A percentile compares a stretch with the other conserved stretches of the same genome.
Evolutionary conservation across 2,113 vertebrate genomes (phyloP).

Genomic region (Istiophorus platypterus): DNA sequence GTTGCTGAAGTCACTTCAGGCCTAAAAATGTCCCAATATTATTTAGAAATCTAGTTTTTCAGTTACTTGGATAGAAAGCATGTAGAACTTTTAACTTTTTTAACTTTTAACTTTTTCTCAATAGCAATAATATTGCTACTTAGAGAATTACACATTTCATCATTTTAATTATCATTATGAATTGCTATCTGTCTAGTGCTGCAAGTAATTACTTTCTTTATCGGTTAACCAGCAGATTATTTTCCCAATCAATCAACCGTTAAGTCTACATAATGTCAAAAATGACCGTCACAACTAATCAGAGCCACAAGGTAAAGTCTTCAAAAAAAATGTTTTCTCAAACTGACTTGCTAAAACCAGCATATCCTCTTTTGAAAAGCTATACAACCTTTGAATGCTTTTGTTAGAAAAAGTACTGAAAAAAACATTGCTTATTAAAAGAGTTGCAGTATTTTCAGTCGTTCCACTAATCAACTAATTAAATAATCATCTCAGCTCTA

Average conservation of each 20-base stretch:
- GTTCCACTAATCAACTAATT: accelerated
- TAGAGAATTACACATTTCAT: not conserved
- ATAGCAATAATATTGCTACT: no score
- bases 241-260: not conserved
- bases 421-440: not conserved
- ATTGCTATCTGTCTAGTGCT: not conserved
- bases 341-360: not conserved
- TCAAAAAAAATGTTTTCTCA: not conserved
- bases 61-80: no score
- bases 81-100: no score
- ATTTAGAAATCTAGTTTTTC: no score
- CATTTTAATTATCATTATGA: not conserved
- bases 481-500: not conserved
- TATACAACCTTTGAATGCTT: not conserved
- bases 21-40: not conserved
- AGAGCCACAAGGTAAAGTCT: not conserved
- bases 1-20: not conserved
- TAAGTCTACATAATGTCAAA: not conserved
- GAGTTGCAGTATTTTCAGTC: not conserved
- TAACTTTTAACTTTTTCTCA: no score
- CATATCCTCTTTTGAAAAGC: not conserved
- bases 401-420: not conserved
- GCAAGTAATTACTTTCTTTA: not conserved
- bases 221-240: not conserved
- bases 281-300: not conserved